These are phyloP conservation scores for Echiichthys vipera DNA, from an alignment of 2,797 vertebrate genomes.

Conservation along the genomic window DNA sequence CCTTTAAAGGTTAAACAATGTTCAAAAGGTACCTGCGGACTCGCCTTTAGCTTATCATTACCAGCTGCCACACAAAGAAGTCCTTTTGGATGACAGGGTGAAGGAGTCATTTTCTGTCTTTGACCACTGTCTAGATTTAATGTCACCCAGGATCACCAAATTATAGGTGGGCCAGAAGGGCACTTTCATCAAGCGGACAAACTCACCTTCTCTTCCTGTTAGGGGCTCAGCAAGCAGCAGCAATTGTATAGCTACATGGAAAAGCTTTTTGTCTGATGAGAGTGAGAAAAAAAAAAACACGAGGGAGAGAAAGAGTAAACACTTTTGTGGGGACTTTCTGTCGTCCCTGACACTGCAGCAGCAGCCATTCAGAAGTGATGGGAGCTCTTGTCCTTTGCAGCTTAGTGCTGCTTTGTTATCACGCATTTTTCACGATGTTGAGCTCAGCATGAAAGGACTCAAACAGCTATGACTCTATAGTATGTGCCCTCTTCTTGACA, in stretches of 20 bases:
- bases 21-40: background rate
- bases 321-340: conserved; percentile 26
- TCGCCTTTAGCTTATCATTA: conserved; percentile 3
- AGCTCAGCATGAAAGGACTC: conserved; percentile 5
- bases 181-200: conserved; percentile 60
- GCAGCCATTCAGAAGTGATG: conserved; percentile 36
- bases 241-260: conserved; percentile 61
- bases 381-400: conserved; percentile 19
- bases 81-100: conserved; percentile 31
- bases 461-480: too few relatives aligned
- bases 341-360: conserved; percentile 21
- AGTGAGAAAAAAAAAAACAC: conserved; percentile 21
- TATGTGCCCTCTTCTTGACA: conserved; percentile 40
- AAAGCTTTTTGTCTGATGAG: conserved; percentile 79
- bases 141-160: conserved; percentile 28
- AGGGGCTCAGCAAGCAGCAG: conserved; percentile 35
- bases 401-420: conserved; percentile 34
- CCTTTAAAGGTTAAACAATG: conserved; percentile 5
- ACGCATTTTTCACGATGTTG: conserved; percentile 14
- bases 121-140: conserved; percentile 33
- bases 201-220: conserved; percentile 41
- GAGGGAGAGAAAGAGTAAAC: conserved; percentile 28
- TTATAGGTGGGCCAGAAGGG: conserved; percentile 58
- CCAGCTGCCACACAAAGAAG: conserved; percentile 30
- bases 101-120: conserved; percentile 37